phyloP scores from a whole-genome alignment of 2,888 invertebrate species.

The Minunthozetes semirufus region DNA sequence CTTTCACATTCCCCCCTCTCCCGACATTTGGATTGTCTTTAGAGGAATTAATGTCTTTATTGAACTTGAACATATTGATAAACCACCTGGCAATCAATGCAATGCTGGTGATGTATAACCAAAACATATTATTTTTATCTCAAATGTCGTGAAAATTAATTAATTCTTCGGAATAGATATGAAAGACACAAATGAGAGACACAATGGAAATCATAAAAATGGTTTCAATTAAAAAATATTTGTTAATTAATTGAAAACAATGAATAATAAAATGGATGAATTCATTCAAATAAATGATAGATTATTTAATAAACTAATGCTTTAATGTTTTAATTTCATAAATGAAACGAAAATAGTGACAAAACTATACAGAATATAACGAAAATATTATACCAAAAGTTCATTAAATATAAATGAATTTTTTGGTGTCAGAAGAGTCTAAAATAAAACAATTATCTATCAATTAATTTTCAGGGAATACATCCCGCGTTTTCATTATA shows the following conservation, averaged over 20 bases:
- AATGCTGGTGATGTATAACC: no score
- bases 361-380: not conserved
- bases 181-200: not conserved
- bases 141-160: not conserved
- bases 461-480: not conserved
- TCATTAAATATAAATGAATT: constrained; percentile 9
- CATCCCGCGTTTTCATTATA: not conserved
- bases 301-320: not conserved
- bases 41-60: no score
- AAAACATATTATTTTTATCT: no score
- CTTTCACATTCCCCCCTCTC: not conserved
- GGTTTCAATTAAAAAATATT: not conserved
- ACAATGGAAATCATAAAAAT: not conserved
- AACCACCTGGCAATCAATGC: no score
- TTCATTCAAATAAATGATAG: not conserved
- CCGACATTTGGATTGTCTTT: not conserved
- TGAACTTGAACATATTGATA: no score
- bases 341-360: not conserved
- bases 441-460: not conserved
- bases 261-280: not conserved
- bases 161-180: not conserved
- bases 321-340: not conserved
- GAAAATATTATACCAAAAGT: not conserved
- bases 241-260: constrained; percentile 2
- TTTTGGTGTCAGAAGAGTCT: not conserved